Evolutionary conservation across 2,797 vertebrate genomes (phyloP), one percentile per base, ranked within the genome.

Genomic region (Danio tinwini): DNA sequence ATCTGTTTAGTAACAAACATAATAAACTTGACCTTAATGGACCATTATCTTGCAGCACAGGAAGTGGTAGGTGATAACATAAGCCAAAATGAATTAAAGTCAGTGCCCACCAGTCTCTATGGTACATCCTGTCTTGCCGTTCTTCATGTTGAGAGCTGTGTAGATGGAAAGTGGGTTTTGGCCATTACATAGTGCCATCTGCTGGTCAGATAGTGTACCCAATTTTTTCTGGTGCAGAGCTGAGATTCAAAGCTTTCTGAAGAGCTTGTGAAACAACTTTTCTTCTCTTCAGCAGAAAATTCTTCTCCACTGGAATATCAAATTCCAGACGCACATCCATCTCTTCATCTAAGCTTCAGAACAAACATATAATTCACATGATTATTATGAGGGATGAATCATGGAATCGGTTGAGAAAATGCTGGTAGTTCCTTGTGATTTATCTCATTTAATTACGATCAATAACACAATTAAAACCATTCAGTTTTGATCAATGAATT

Each of bases 101-200:
- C 21, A 49, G 13, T 64, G 42, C 68, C 63, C 21, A 80, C 77
- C 77, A 42, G 49, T 49, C 44, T 79, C 69, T 11, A 14, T 12
- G 13, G 53, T 11, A 63, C 17, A 17, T 7, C 72, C 59, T 17
- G 40, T 9, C 44, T 39, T 61, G 17, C 73, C 74, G 0, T 42
- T 44, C 37, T 95, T 97, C 76, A 94, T 92, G 67, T 96, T 96
- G 79, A 97, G 92, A 61, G 95, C 94, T 21, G 93, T 92, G 87
- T 96, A 97, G 74, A 97, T 93, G 47, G 95, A 96, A 56, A 95
- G 85, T 0, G 95, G 96, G 84, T 97, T 97, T 90, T 96, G 95
- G 8, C 95, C 96, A 0, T 86, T 86, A 49, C 86, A 87, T 85
- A 97, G 71, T 8, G 95, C 93, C 81, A 85, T 89, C 82, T 90